phyloP scores from a whole-genome alignment of 37 sponge, comb jelly and placozoan genomes.

The Cladorhizidae sp. region DNA sequence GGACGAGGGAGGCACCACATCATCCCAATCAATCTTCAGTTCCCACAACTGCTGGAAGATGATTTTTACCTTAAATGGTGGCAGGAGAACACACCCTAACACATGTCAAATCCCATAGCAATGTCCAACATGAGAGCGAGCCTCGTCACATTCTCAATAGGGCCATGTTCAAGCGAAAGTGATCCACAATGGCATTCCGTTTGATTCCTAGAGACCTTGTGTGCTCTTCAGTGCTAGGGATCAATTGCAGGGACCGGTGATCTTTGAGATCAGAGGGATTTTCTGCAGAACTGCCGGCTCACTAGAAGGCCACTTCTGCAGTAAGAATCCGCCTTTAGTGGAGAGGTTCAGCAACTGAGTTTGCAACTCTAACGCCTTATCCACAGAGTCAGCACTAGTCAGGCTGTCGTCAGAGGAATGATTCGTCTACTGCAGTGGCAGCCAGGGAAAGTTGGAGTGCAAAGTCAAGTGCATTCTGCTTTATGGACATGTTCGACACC shows the following conservation, averaged over 20 bases:
- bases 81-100: conserved; percentile 52
- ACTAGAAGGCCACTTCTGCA: conserved; percentile 49
- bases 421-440: not conserved
- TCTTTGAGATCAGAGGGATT: conserved; percentile 17
- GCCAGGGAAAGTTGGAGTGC: conserved; percentile 1
- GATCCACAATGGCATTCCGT: conserved; percentile 32
- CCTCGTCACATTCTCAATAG: conserved; percentile 17
- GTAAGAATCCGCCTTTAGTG: conserved; percentile 19
- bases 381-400: conserved; percentile 27
- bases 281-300: conserved; percentile 15
- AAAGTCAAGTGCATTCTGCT: conserved; percentile 38
- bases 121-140: conserved; percentile 37
- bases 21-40: conserved; percentile 6
- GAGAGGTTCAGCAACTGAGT: conserved; percentile 9
- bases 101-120: conserved; percentile 29
- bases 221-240: conserved; percentile 16
- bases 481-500: conserved; percentile 58
- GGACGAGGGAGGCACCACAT: not conserved
- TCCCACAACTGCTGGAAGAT: conserved; percentile 2
- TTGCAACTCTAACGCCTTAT: conserved; percentile 26
- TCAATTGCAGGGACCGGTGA: not conserved
- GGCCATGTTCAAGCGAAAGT: conserved; percentile 19
- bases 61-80: conserved; percentile 15
- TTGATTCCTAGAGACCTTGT: conserved; percentile 45
- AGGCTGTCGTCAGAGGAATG: conserved; percentile 44